These are phyloP conservation scores for Tylochromis polylepis DNA, from an alignment of 2,113 vertebrate genomes.

Conservation along the genomic window DNA sequence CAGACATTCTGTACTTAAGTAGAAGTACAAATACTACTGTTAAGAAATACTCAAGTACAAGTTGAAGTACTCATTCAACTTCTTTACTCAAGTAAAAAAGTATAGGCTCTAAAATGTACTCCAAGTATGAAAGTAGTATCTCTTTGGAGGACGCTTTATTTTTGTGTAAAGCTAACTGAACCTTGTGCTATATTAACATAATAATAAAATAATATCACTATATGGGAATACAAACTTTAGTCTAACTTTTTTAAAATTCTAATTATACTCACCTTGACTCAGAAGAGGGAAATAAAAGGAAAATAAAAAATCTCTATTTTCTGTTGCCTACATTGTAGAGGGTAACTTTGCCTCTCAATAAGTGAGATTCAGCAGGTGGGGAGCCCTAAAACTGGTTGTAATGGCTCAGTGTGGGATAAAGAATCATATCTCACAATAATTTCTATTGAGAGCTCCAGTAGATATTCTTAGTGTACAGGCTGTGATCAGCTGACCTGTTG, in stretches of 20 bases:
- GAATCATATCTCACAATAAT: not conserved
- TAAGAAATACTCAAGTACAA: too few species aligned
- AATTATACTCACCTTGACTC: not conserved
- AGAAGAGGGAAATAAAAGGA: not conserved
- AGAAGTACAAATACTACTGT: not conserved
- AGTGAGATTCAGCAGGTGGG: not conserved
- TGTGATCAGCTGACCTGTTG: not conserved
- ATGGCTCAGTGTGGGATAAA: not conserved
- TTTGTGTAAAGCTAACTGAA: not conserved
- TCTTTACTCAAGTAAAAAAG: not conserved
- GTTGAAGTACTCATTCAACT: not conserved
- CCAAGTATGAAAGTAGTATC: not conserved
- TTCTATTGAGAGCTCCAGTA: not conserved
- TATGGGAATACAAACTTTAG: not conserved
- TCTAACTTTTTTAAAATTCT: not conserved
- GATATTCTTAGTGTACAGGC: not conserved
- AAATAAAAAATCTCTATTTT: not conserved
- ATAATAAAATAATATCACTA: not conserved
- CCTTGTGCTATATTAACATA: not conserved
- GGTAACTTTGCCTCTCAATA: not conserved
- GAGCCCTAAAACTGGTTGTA: not conserved
- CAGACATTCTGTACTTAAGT: not conserved
- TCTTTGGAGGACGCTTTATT: not conserved
- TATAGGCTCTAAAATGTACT: not conserved
- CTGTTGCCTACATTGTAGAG: not conserved